phyloP scores from a whole-genome alignment of 2,888 invertebrate genomes.

The Cosmia trapezina region DNA sequence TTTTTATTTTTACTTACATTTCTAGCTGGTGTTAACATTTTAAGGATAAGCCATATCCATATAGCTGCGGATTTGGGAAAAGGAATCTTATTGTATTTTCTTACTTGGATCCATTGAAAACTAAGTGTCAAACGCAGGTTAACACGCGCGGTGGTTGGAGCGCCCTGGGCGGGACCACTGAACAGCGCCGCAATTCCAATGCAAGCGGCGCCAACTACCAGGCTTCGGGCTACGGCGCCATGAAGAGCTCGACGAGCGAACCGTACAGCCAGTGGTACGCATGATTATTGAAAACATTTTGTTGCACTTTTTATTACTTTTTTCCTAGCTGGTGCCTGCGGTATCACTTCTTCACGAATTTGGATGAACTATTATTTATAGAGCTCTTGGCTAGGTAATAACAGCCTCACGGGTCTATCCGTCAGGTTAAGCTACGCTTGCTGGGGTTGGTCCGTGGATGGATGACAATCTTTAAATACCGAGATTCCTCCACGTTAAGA shows the following conservation, averaged over 20 bases:
- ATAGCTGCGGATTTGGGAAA: too few relatives aligned
- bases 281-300: not conserved
- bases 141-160: constrained; percentile 87
- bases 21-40: not conserved
- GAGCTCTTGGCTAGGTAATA: too few relatives aligned
- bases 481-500: too few relatives aligned
- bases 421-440: too few relatives aligned
- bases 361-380: too few relatives aligned
- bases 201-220: constrained; percentile 72
- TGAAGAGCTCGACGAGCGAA: constrained; percentile 86
- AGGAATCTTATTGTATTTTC: not conserved
- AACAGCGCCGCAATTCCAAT: constrained; percentile 80
- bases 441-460: too few relatives aligned
- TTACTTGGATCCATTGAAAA: constrained; percentile 11
- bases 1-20: not conserved
- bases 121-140: constrained; percentile 72
- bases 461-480: too few relatives aligned
- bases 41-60: not conserved
- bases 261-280: constrained; percentile 85
- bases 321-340: too few relatives aligned
- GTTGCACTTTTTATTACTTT: too few relatives aligned
- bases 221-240: constrained; percentile 84
- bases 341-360: too few relatives aligned
- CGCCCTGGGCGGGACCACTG: constrained; percentile 79
- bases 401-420: too few relatives aligned